Evolutionary conservation across 2,888 invertebrate species (phyloP).

Genomic region (Mimumesa dahlbomi): DNA sequence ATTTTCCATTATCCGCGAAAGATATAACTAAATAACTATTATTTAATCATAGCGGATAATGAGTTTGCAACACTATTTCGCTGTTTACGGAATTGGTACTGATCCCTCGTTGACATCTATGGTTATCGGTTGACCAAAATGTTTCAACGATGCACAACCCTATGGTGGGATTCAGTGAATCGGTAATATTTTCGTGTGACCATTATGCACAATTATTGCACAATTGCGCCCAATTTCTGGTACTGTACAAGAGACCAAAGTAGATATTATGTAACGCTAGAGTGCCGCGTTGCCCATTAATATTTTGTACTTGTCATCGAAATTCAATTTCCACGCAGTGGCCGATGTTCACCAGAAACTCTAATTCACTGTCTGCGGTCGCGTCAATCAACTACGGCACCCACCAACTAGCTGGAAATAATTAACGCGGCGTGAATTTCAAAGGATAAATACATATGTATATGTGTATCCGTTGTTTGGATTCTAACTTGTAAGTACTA

Average conservation of each 20-base stretch:
- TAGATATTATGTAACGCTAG: constrained; percentile 47
- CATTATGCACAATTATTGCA: constrained; percentile 62
- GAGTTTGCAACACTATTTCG: too few species aligned
- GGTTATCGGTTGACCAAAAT: constrained; percentile 17
- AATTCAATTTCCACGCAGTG: constrained; percentile 65
- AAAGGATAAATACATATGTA: constrained; percentile 25
- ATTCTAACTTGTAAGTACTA: too few species aligned
- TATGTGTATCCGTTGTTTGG: too few species aligned
- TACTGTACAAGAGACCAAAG: constrained; percentile 26
- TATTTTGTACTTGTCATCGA: constrained; percentile 68
- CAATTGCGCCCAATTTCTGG: constrained; percentile 59
- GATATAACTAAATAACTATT: too few species aligned
- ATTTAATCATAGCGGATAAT: too few species aligned
- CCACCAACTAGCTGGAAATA: constrained; percentile 61
- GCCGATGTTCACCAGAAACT: constrained; percentile 51
- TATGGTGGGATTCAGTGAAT: constrained; percentile 46
- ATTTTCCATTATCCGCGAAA: too few species aligned
- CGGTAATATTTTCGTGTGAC: constrained; percentile 56
- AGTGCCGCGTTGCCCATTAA: constrained; percentile 56
- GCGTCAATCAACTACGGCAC: constrained; percentile 63
- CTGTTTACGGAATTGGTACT: too few species aligned
- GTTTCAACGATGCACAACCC: constrained; percentile 24
- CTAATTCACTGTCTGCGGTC: constrained; percentile 66
- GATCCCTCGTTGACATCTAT: constrained; percentile 15
- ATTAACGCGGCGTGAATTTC: constrained; percentile 57